These are phyloP conservation scores for Accipiter cooperii DNA, from an alignment of 2,113 vertebrate species.

Conservation along the genomic window DNA sequence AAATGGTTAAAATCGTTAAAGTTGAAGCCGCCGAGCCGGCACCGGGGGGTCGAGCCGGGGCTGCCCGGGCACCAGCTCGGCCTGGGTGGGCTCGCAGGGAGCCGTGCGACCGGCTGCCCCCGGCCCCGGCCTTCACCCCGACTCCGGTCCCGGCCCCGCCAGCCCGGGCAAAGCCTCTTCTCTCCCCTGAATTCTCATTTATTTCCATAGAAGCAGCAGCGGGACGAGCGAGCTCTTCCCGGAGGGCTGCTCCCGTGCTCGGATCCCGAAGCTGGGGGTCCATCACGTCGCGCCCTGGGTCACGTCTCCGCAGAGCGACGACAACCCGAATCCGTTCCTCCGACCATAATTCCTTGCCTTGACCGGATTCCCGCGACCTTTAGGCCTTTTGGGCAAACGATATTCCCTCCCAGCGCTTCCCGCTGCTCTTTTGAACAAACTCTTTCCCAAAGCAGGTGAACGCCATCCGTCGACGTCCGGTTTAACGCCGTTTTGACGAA, in stretches of 20 bases:
- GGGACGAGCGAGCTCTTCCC: background rate
- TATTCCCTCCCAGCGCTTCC: background rate
- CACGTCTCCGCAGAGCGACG: accelerated
- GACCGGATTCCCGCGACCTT: background rate
- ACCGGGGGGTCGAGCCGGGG: background rate
- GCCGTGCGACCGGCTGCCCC: no score
- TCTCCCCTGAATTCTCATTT: background rate
- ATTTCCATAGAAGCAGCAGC: accelerated
- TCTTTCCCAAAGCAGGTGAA: background rate
- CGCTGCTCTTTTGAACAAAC: background rate
- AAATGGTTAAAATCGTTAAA: background rate
- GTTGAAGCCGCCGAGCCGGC: background rate
- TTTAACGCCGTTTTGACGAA: accelerated
- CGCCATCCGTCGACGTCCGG: accelerated
- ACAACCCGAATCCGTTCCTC: background rate
- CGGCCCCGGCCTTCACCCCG: background rate
- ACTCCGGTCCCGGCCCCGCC: no score
- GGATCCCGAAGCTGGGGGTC: background rate
- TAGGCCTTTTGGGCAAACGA: background rate
- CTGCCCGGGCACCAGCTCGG: background rate
- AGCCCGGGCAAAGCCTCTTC: background rate
- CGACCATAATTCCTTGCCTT: background rate
- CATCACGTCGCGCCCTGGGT: accelerated
- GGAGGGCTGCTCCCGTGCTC: background rate
- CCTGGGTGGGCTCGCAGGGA: background rate